phyloP scores from a whole-genome alignment of 2,113 vertebrate species.

The Nettapus auritus region DNA sequence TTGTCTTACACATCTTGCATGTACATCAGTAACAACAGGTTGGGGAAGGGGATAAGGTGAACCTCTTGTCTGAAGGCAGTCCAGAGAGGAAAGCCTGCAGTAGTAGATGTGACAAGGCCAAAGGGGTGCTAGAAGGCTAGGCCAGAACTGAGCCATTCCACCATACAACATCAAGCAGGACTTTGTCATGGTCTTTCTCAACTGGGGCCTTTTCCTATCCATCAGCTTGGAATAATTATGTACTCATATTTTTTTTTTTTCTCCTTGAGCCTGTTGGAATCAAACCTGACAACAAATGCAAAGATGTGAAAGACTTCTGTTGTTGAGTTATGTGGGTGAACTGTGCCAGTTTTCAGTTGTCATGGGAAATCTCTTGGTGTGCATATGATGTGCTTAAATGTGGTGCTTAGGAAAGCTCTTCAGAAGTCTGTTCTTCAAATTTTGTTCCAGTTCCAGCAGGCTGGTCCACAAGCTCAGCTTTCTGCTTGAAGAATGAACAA shows the following conservation, averaged over 20 bases:
- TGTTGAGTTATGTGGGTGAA: neutral
- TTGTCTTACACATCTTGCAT: neutral
- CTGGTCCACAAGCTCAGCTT: neutral
- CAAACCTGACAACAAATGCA: neutral
- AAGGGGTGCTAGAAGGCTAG: neutral
- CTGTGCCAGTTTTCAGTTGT: conserved; percentile 23
- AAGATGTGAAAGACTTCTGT: neutral
- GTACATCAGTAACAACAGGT: neutral
- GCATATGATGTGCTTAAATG: conserved; percentile 12
- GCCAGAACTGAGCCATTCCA: neutral
- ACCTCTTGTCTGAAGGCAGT: neutral
- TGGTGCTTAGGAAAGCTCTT: conserved; percentile 8
- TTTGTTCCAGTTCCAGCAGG: conserved; percentile 37
- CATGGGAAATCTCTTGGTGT: conserved; percentile 1
- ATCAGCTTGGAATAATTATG: neutral
- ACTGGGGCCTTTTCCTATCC: neutral
- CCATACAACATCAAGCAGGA: neutral
- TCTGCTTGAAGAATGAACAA: conserved; percentile 60
- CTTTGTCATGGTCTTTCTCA: neutral
- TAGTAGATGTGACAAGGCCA: neutral
- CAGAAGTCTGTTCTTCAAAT: conserved; percentile 33
- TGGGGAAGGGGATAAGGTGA: neutral
- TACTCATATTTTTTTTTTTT: neutral
- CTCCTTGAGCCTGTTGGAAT: neutral
- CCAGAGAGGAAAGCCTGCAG: neutral